Conservation (phyloP, 1,140 invertebrate species). For the Cyphomyrmex costatus region DNA sequence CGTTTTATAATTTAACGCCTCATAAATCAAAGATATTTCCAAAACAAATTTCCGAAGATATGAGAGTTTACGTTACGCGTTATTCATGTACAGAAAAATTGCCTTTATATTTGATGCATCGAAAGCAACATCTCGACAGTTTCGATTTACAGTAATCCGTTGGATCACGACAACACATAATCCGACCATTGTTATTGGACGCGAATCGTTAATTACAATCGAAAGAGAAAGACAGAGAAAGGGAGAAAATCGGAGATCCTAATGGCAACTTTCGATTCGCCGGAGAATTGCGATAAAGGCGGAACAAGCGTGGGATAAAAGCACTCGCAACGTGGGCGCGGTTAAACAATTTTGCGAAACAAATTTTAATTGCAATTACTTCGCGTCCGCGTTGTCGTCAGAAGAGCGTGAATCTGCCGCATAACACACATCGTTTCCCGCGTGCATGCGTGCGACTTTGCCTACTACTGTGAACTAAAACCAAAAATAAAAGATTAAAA, state of each 20-base stretch:
- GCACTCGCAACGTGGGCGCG: conserved; percentile 55
- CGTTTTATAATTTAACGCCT: not conserved
- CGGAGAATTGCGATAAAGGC: conserved; percentile 58
- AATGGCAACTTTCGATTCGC: conserved; percentile 71
- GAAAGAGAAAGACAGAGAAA: not conserved
- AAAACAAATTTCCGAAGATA: not conserved
- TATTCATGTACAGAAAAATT: conserved; percentile 25
- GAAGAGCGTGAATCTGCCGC: conserved; percentile 65
- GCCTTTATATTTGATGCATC: conserved; percentile 29
- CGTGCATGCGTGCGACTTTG: conserved; percentile 39
- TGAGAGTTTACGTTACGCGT: not conserved
- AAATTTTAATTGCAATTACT: conserved; percentile 77
- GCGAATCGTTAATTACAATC: conserved; percentile 43
- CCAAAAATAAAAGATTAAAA: conserved; percentile 7
- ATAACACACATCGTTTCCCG: conserved; percentile 32
- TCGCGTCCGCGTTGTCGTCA: conserved; percentile 46
- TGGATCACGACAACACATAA: conserved; percentile 35
- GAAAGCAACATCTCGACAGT: conserved; percentile 27
- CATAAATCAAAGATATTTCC: not conserved
- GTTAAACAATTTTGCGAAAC: conserved; percentile 74
- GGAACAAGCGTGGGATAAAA: conserved; percentile 68
- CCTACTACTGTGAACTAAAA: conserved; percentile 15
- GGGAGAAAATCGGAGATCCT: conserved; percentile 23
- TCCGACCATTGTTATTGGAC: conserved; percentile 29
- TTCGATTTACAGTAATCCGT: conserved; percentile 40